phyloP scores from a whole-genome alignment of 1,140 invertebrate genomes.

The Pseudobourletiella spinata region DNA sequence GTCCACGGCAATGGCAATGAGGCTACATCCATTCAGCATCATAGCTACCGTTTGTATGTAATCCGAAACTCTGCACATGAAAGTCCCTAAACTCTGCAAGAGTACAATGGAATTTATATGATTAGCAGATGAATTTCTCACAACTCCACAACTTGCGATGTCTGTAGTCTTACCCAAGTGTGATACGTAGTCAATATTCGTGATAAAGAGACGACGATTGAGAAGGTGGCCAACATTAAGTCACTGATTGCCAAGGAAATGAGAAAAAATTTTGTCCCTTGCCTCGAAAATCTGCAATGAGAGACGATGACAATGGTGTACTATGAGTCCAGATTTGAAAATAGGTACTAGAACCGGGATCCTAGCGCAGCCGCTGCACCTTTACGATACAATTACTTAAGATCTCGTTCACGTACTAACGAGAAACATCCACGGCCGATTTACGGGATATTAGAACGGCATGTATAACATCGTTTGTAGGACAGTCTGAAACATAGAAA shows the following conservation, averaged over 20 bases:
- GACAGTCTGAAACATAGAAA: too few species aligned
- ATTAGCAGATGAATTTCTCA: neutral
- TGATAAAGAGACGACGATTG: conserved; percentile 15
- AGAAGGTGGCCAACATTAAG: conserved; percentile 7
- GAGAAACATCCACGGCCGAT: too few species aligned
- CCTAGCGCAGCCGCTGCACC: too few species aligned
- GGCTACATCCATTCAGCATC: conserved; percentile 23
- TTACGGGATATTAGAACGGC: too few species aligned
- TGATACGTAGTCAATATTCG: conserved; percentile 13
- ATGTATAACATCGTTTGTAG: too few species aligned
- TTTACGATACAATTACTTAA: too few species aligned
- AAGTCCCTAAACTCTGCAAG: conserved; percentile 17
- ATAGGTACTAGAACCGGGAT: too few species aligned
- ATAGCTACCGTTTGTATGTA: conserved; percentile 15
- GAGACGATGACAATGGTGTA: too few species aligned
- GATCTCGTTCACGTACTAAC: neutral
- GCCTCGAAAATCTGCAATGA: neutral
- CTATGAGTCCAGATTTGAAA: too few species aligned
- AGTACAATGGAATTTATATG: neutral
- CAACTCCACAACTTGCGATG: neutral
- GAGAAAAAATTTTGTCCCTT: conserved; percentile 16
- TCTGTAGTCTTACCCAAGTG: conserved; percentile 14
- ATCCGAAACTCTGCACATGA: conserved; percentile 13
- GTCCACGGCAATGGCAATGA: conserved; percentile 28
- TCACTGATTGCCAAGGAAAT: conserved; percentile 18